Evolutionary conservation across 2,888 invertebrate species (phyloP).

Genomic region (Pomacea canaliculata): DNA sequence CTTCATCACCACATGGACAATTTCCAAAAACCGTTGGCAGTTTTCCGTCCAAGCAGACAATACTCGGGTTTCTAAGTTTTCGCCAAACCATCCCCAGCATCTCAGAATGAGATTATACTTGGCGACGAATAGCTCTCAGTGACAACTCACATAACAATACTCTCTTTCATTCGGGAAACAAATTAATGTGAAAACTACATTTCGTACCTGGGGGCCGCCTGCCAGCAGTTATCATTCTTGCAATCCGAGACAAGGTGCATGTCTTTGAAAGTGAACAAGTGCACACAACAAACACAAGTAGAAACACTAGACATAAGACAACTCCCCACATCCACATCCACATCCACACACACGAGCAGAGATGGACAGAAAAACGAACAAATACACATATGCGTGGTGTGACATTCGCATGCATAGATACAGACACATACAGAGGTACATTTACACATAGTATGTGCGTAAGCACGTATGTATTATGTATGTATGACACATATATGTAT

Average conservation of each 20-base stretch:
- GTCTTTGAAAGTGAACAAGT: too few relatives aligned
- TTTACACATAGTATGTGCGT: not conserved
- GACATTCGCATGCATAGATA: not conserved
- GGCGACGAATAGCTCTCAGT: not conserved
- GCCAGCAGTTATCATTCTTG: too few relatives aligned
- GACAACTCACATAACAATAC: too few relatives aligned
- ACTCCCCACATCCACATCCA: not conserved
- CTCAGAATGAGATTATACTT: not conserved
- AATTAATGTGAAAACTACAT: too few relatives aligned
- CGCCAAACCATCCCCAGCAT: too few relatives aligned
- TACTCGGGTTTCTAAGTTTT: too few relatives aligned
- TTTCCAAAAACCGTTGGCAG: too few relatives aligned
- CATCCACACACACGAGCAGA: conserved; percentile 11
- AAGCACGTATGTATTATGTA: not conserved
- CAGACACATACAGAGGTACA: not conserved
- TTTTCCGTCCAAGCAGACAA: too few relatives aligned
- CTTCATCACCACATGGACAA: too few relatives aligned
- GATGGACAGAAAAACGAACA: conserved; percentile 6
- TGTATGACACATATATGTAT: not conserved
- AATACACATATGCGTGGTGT: conserved; percentile 1
- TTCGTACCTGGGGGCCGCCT: too few relatives aligned
- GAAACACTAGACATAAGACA: not conserved
- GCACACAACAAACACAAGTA: not conserved
- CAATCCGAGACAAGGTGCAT: too few relatives aligned
- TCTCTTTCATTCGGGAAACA: too few relatives aligned